Conservation (phyloP, 2,888 invertebrate genomes). For the Tortricodes alternella region DNA sequence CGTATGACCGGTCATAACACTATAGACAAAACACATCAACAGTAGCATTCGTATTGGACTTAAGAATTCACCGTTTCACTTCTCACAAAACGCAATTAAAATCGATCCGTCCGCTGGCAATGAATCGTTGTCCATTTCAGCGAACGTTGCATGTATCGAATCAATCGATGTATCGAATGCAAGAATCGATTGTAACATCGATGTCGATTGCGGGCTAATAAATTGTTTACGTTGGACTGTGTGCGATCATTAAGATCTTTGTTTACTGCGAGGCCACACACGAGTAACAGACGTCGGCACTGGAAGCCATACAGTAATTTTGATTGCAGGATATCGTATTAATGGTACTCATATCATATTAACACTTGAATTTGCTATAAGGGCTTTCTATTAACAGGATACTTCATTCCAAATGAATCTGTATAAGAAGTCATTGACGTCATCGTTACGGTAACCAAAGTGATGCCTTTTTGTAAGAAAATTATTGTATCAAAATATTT, state of each 20-base stretch:
- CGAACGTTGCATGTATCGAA: constrained; percentile 50
- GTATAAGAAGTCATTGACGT: neutral
- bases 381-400: constrained; percentile 33
- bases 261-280: constrained; percentile 78
- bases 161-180: constrained; percentile 53
- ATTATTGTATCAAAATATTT: too few species aligned
- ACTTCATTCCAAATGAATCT: neutral
- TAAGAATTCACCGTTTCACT: constrained; percentile 15
- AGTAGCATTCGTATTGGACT: constrained; percentile 7
- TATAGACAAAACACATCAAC: constrained; percentile 15
- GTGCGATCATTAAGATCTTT: constrained; percentile 73
- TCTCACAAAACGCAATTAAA: constrained; percentile 52
- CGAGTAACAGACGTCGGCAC: constrained; percentile 60
- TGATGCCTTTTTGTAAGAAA: too few species aligned
- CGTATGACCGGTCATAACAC: too few species aligned
- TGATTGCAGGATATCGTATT: constrained; percentile 78
- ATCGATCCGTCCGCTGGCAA: constrained; percentile 55
- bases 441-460: too few species aligned
- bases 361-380: constrained; percentile 43
- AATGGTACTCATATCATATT: constrained; percentile 68
- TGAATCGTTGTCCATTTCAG: constrained; percentile 53
- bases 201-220: constrained; percentile 73
- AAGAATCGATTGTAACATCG: constrained; percentile 68
- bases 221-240: constrained; percentile 71
- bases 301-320: constrained; percentile 67